Percentiles rank a stretch among this genome's conserved stretches.
Conservation (phyloP, 2,888 invertebrate species). For the Sarcophaga carnaria region DNA sequence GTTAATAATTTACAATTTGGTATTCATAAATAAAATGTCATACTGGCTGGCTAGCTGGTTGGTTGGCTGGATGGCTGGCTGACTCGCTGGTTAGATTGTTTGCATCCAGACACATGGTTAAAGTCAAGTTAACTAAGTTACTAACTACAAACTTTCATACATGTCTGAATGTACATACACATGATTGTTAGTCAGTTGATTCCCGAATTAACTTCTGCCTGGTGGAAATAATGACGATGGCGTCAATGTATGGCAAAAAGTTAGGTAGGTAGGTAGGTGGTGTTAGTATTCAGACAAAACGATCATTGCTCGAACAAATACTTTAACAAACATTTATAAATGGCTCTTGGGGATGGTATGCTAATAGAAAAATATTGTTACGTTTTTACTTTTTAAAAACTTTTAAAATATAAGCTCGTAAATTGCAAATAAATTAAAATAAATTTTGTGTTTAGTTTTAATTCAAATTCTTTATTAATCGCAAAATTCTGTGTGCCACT, state of each 20-base stretch:
- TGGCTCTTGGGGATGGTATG: not conserved
- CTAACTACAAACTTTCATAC: constrained; percentile 1
- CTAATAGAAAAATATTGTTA: not conserved
- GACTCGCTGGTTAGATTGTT: not conserved
- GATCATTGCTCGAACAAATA: constrained; percentile 33
- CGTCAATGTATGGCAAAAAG: constrained; percentile 51
- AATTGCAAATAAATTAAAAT: too few species aligned
- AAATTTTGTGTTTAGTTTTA: too few species aligned
- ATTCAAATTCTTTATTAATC: too few species aligned
- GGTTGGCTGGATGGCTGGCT: not conserved
- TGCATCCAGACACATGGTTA: constrained; percentile 25
- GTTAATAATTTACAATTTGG: constrained; percentile 82
- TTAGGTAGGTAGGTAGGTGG: constrained; percentile 43
- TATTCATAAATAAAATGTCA: constrained; percentile 82
- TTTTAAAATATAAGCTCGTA: too few species aligned
- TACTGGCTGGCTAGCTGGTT: constrained; percentile 53
- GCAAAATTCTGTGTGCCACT: too few species aligned
- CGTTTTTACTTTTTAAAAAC: too few species aligned
- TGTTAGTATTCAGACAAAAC: constrained; percentile 55
- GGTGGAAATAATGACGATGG: constrained; percentile 18
- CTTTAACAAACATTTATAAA: constrained; percentile 8
- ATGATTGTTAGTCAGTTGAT: not conserved
- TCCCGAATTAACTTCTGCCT: constrained; percentile 16
- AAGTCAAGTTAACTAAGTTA: constrained; percentile 26
- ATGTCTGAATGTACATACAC: not conserved